Conservation (phyloP, 1,140 invertebrate species). For the Calephelis virginiensis region DNA sequence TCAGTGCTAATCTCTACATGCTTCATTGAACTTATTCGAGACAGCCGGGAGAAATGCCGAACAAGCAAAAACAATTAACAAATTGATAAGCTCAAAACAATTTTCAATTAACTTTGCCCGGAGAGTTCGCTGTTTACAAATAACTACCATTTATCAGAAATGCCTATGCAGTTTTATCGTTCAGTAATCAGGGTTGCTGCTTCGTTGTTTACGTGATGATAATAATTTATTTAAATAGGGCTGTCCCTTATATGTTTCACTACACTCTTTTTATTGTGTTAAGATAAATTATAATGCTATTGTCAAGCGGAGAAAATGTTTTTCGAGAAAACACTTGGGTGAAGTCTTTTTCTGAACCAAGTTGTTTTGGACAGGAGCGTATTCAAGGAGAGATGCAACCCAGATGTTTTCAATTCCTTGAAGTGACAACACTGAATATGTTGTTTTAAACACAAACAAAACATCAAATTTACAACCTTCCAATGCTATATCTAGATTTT, state of each 20-base stretch:
- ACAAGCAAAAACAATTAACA: conserved; percentile 78
- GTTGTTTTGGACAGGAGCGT: too few species aligned
- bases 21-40: conserved; percentile 55
- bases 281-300: too few species aligned
- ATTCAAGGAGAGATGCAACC: too few species aligned
- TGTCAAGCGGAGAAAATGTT: too few species aligned
- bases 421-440: too few species aligned
- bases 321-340: too few species aligned
- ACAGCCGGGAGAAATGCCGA: conserved; percentile 63
- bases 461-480: too few species aligned
- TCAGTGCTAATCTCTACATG: conserved; percentile 35
- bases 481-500: too few species aligned
- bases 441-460: too few species aligned
- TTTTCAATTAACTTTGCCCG: conserved; percentile 77
- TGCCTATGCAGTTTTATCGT: conserved; percentile 73
- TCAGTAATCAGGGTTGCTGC: conserved; percentile 44
- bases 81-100: conserved; percentile 78
- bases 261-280: too few species aligned
- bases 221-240: not conserved
- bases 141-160: conserved; percentile 76
- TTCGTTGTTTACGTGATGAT: conserved; percentile 7
- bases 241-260: not conserved
- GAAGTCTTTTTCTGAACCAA: too few species aligned
- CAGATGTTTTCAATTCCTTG: too few species aligned
- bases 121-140: conserved; percentile 76